Base-by-base conservation (phyloP, 1,140 invertebrate genomes). In the Neodiprion virginianus region DNA sequence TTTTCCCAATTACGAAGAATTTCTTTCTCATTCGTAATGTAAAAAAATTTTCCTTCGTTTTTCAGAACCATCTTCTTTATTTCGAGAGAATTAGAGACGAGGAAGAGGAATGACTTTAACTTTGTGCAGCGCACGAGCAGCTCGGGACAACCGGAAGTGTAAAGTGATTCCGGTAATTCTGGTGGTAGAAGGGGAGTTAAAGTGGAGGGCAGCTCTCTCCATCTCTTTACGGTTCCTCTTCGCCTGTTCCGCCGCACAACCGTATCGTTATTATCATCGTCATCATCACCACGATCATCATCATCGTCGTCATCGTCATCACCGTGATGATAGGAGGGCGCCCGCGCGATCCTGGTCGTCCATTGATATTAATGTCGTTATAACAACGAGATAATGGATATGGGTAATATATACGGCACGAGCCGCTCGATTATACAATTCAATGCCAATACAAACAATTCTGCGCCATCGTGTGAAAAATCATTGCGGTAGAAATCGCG, bases 361-460 rank as follows among this genome's bases (percentile, higher is more conserved):
- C 76, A 79, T 81, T 81, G 77, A 81, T 80, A 80, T 81, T 80
- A 81, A 81, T 80, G 72, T 71, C 48, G 68, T 48, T 72, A 70
- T 73, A 76, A 76, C 75, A 73, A 72, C 67, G 74, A 40, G 71
- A 75, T 78, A 77, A 78, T 71, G 74, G 79, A 79, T 67, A 49
- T 47, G 76, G 78, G 79, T 21, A 17, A 10, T 72, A 75, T 61
- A 12, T 72, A 79, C 80, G 79, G 76, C 80, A 81, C 77, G 80
- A 78, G 74, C 73, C 68, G 72, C 40, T n/a, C 76, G 72, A 73
- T 81, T 80, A 80, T 80, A 75, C 79, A 81, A 79, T 81, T 80
- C 72, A 79, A 72, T 17, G 17, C 66, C 28, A 48, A 40, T 67
- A 21, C 11, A 47, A 47, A 17, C 11, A 7, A 69, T 17, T 47